Evolutionary conservation across 1,140 invertebrate genomes (phyloP), one percentile per base, ranked within the genome.

Genomic region (fruit fly (Drosophila melanogaster)): DNA sequence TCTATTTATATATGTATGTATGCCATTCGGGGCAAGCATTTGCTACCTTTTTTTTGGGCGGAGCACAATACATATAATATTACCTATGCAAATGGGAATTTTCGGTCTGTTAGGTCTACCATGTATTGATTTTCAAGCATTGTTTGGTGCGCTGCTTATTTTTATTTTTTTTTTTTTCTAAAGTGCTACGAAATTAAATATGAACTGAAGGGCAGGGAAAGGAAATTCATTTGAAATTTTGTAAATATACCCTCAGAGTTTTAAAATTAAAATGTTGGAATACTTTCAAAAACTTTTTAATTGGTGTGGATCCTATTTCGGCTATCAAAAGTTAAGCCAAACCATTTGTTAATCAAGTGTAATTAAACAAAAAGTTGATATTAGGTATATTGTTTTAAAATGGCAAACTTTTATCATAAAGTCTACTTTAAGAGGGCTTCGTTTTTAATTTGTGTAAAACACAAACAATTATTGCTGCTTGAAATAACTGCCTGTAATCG

Each of bases 1-100:
- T 66, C 57, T 56, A 71, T 76, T 84, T 79, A 69, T 67, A 65
- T 85, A 61, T 47, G 73, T 79, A 69, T 67, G 61, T 85, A 61
- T 47, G 73, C 69, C 55, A 43, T 47, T 41, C 24, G 51, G 51
- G 67, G 30, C 60, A 30, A 79, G 72, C 56, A 64, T 77, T 47
- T 79, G 70, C 53, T 72, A 24, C 73, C 77, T 75, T 79, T 84
- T 71, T 38, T 37, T 10, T 40, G 43, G 26, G 40, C 10, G 17
- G 17, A 38, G 22, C 15, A 26, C 38, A 66, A 66, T 65, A 58
- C 57, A 57, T 75, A 66, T 57, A 65, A 75, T 75, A 30, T 75
- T 75, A 75, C 72, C 60, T 66, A 65, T 57, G 72, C 53, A 75
- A 75, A 75, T 75, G 59, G 26, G 70, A 74, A 56, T 75, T 74